Percentiles rank a stretch among this genome's conserved stretches.
Evolutionary conservation across 2,113 vertebrate species (phyloP).

Genomic region (Falco punctatus): DNA sequence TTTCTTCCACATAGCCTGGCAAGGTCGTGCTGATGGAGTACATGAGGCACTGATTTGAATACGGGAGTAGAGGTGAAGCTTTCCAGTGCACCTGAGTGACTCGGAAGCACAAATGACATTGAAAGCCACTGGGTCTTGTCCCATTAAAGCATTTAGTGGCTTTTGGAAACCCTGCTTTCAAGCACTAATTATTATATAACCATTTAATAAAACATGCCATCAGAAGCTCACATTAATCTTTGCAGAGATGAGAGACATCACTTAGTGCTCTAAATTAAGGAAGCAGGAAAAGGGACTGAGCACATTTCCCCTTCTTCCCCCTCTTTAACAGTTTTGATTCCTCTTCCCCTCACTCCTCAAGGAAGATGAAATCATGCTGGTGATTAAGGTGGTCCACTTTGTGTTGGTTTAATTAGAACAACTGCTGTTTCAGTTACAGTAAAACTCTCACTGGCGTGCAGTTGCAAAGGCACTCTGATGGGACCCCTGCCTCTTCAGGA

Average conservation of each 20-base stretch:
- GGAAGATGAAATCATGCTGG: constrained; percentile 4
- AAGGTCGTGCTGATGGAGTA: not conserved
- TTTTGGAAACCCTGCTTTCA: constrained; percentile 42
- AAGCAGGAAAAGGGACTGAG: not conserved
- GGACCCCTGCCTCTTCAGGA: not conserved
- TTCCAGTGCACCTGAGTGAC: constrained; percentile 21
- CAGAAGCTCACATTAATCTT: constrained; percentile 32
- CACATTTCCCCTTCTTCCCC: not conserved
- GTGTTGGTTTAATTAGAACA: constrained; percentile 38
- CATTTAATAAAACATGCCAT: constrained; percentile 41
- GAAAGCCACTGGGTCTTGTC: constrained; percentile 7
- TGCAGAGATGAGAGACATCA: constrained; percentile 6
- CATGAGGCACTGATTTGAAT: constrained; percentile 48
- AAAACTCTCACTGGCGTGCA: not conserved
- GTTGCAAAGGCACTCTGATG: not conserved
- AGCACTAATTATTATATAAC: constrained; percentile 30
- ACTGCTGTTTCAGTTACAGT: not conserved
- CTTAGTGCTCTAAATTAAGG: constrained; percentile 4
- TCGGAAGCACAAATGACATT: not conserved
- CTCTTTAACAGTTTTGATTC: not conserved
- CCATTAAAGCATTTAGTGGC: constrained; percentile 22
- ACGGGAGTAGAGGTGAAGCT: constrained; percentile 29
- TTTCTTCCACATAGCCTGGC: not conserved
- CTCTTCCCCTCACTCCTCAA: not conserved
- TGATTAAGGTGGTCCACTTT: constrained; percentile 30